Conservation (phyloP, 2,113 vertebrate species). For the Aldabrachelys gigantea region DNA sequence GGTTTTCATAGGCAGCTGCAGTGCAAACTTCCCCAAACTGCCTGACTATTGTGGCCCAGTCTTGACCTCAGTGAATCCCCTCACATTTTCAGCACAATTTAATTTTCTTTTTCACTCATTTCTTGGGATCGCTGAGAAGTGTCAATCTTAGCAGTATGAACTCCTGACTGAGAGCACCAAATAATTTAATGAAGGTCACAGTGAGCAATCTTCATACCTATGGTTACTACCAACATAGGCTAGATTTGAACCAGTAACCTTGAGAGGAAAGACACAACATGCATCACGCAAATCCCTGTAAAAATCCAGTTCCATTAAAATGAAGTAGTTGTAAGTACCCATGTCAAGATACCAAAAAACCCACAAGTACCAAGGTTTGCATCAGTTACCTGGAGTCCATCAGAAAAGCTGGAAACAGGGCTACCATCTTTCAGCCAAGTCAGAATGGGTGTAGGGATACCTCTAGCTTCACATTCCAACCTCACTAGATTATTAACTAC, state of each 20-base stretch:
- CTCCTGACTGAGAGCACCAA: neutral
- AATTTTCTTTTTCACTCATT: neutral
- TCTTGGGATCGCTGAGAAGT: neutral
- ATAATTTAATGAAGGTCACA: neutral
- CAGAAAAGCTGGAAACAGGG: constrained; percentile 88
- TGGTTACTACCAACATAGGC: neutral
- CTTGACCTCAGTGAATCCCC: neutral
- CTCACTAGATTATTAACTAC: constrained; percentile 90
- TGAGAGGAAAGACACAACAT: neutral
- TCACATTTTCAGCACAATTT: neutral
- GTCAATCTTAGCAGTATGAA: neutral
- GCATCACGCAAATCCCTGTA: neutral
- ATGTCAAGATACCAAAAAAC: neutral
- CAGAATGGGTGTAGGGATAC: constrained; percentile 90
- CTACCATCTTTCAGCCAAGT: constrained; percentile 97
- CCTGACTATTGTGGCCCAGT: too few relatives aligned
- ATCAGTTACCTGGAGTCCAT: constrained; percentile 88
- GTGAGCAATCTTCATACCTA: neutral
- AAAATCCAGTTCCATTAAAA: neutral
- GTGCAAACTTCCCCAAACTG: neutral
- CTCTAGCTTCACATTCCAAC: constrained; percentile 93
- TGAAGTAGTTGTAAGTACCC: neutral
- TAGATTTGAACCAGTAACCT: neutral
- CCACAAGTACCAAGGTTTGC: neutral
- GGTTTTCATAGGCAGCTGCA: neutral